Evolutionary conservation across 2,888 invertebrate species (phyloP).

Genomic region (Corythucha ciliata): DNA sequence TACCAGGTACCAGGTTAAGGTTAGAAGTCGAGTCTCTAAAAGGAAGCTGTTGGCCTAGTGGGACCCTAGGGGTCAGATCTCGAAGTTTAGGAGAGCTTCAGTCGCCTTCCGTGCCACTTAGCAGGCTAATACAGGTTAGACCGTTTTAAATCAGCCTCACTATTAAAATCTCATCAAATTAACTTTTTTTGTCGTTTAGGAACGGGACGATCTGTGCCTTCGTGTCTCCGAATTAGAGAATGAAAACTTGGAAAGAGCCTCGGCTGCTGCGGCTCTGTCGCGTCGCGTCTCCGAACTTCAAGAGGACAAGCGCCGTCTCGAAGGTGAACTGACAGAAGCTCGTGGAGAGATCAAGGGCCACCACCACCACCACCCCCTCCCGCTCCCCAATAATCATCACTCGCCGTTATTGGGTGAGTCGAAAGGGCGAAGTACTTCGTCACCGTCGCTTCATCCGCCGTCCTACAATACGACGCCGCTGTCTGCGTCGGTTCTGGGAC

Average conservation of each 20-base stretch:
- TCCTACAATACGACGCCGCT: conserved; percentile 21
- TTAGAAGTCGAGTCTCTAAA: conserved; percentile 46
- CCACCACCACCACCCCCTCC: too few relatives aligned
- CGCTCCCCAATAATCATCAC: too few relatives aligned
- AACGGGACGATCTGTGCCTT: conserved; percentile 65
- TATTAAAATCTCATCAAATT: too few relatives aligned
- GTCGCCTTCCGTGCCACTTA: conserved; percentile 23
- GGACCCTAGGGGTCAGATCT: conserved; percentile 17
- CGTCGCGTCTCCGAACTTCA: conserved; percentile 53
- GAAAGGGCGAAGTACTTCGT: too few relatives aligned
- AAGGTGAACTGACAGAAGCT: conserved; percentile 48
- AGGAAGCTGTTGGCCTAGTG: conserved; percentile 18
- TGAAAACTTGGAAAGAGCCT: conserved; percentile 57
- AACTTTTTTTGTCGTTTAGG: conserved; percentile 41
- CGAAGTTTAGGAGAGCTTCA: conserved; percentile 21
- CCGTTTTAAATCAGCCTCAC: too few relatives aligned
- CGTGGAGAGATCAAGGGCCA: too few relatives aligned
- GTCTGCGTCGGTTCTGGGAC: conserved; percentile 45
- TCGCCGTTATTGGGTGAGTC: too few relatives aligned
- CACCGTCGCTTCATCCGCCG: too few relatives aligned
- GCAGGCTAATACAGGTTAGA: conserved; percentile 17
- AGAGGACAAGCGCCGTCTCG: conserved; percentile 50
- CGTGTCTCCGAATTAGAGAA: conserved; percentile 69
- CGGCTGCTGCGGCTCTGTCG: conserved; percentile 55
- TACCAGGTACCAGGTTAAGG: conserved; percentile 47